These are phyloP conservation scores for Rhea americana DNA, from an alignment of 2,113 vertebrate species.

Conservation along the genomic window DNA sequence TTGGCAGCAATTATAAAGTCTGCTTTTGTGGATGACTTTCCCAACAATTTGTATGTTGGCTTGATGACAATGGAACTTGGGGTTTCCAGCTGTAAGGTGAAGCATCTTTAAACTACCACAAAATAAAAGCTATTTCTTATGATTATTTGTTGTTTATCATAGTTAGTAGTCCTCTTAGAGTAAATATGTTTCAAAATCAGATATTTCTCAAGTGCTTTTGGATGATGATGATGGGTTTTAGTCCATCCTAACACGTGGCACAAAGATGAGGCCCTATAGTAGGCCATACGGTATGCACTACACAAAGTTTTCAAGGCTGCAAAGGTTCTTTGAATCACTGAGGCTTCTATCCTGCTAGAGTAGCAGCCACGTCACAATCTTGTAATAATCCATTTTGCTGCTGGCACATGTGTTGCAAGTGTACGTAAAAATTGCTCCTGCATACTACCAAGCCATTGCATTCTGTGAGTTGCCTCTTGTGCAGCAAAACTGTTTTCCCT, in stretches of 20 bases:
- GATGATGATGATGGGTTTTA: neutral
- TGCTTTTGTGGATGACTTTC: conserved; percentile 21
- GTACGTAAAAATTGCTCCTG: neutral
- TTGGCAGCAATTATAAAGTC: neutral
- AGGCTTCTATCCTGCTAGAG: neutral
- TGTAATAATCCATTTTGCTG: neutral
- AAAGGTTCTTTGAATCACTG: neutral
- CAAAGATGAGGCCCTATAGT: neutral
- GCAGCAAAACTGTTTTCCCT: neutral
- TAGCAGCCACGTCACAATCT: neutral
- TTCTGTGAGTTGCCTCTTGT: neutral
- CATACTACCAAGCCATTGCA: neutral
- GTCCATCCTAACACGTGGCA: neutral
- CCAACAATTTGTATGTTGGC: neutral
- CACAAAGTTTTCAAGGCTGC: neutral
- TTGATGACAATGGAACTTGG: conserved; percentile 22
- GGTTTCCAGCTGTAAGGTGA: conserved; percentile 43
- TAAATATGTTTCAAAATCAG: neutral
- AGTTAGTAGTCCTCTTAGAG: neutral
- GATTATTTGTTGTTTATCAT: conserved; percentile 7
- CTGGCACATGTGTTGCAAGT: neutral
- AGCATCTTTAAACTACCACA: conserved; percentile 22
- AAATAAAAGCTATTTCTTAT: conserved; percentile 59
- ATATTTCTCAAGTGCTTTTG: neutral
- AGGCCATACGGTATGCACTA: neutral